phyloP scores from a whole-genome alignment of 2,113 vertebrate species.

The Albula goreensis region DNA sequence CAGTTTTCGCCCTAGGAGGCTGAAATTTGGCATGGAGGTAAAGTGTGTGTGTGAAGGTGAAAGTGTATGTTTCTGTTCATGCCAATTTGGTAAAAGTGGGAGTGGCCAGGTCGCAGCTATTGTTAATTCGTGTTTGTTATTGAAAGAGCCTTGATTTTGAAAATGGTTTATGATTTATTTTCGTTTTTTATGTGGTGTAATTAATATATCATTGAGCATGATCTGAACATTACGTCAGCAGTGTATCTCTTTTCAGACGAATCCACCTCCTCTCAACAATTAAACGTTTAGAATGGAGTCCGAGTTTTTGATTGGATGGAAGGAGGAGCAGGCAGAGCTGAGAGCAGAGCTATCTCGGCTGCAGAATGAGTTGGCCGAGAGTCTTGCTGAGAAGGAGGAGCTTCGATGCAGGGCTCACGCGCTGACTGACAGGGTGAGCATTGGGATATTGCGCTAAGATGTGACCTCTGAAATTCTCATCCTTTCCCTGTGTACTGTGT shows the following conservation, averaged over 20 bases:
- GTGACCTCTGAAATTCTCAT: neutral
- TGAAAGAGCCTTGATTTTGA: neutral
- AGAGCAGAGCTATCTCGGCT: slow-evolving; percentile 58
- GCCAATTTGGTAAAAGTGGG: too few relatives aligned
- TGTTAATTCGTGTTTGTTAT: too few relatives aligned
- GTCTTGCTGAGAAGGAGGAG: slow-evolving; percentile 62
- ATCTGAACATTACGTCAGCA: neutral
- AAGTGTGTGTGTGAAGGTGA: too few relatives aligned
- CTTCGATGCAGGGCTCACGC: slow-evolving; percentile 60
- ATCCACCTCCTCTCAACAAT: neutral
- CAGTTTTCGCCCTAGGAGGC: too few relatives aligned
- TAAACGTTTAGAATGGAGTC: slow-evolving; percentile 48
- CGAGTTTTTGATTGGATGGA: slow-evolving; percentile 53
- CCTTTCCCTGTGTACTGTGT: too few relatives aligned
- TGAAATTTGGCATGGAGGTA: too few relatives aligned
- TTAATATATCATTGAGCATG: neutral
- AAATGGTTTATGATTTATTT: too few relatives aligned
- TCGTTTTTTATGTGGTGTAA: too few relatives aligned
- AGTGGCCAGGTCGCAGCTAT: too few relatives aligned
- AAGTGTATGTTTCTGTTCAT: too few relatives aligned
- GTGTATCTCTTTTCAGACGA: neutral
- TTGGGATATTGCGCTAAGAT: too few relatives aligned
- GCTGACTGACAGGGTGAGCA: slow-evolving; percentile 63
- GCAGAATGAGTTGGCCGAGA: slow-evolving; percentile 68
- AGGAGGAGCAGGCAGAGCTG: slow-evolving; percentile 61